phyloP scores from a whole-genome alignment of 2,888 invertebrate genomes.

The Erannis defoliaria region DNA sequence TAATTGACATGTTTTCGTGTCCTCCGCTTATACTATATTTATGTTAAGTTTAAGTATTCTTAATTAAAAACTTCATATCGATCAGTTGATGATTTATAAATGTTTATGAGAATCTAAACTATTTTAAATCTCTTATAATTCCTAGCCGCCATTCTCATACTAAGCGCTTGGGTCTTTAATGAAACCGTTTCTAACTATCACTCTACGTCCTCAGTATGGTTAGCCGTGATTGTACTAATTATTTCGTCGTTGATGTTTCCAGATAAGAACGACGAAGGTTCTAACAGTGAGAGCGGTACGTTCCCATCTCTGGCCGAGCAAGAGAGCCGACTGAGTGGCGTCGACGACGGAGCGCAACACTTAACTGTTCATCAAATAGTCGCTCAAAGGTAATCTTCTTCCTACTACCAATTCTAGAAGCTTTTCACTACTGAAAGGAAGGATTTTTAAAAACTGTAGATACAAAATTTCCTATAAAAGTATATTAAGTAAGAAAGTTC shows the following conservation, averaged over 20 bases:
- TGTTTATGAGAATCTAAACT: too few relatives aligned
- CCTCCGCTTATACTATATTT: too few relatives aligned
- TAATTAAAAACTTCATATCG: too few relatives aligned
- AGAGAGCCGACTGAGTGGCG: constrained; percentile 77
- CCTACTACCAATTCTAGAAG: not conserved
- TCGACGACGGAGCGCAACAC: constrained; percentile 87
- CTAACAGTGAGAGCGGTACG: constrained; percentile 75
- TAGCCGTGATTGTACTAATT: not conserved
- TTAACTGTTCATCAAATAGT: constrained; percentile 93
- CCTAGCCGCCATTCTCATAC: not conserved
- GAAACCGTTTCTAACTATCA: not conserved
- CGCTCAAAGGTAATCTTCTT: constrained; percentile 87
- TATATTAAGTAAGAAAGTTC: too few relatives aligned
- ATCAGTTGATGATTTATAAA: too few relatives aligned
- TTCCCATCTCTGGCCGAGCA: constrained; percentile 86
- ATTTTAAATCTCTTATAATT: too few relatives aligned
- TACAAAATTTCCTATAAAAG: too few relatives aligned
- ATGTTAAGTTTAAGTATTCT: too few relatives aligned
- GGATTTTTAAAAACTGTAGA: too few relatives aligned
- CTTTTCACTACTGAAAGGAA: too few relatives aligned
- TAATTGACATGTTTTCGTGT: too few relatives aligned
- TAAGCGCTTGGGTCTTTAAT: not conserved
- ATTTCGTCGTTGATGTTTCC: constrained; percentile 33
- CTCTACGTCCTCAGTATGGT: not conserved
- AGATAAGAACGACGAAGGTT: constrained; percentile 77